A percentile compares a stretch with the other conserved stretches of the same genome.
These are phyloP conservation scores for Rhagoletis zephyria DNA, from an alignment of 1,140 invertebrate genomes.

Conservation along the genomic window DNA sequence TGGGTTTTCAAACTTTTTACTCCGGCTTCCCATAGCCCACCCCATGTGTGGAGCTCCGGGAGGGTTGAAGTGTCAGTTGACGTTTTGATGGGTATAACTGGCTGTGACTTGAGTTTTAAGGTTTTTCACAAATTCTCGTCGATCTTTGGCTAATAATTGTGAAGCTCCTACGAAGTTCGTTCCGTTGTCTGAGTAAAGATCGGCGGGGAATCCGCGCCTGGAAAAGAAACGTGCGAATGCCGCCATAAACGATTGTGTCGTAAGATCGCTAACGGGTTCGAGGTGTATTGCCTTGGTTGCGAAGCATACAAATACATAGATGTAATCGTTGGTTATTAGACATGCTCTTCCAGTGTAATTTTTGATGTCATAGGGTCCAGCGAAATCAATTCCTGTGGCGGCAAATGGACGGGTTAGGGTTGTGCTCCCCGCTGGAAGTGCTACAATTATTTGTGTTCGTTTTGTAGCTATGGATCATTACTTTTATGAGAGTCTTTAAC, in stretches of 20 bases:
- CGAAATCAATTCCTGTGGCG: slow-evolving; percentile 40
- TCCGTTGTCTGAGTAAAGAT: slow-evolving; percentile 66
- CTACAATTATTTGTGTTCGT: slow-evolving; percentile 19
- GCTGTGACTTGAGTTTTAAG: too few species aligned
- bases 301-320: slow-evolving; percentile 2
- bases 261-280: slow-evolving; percentile 60
- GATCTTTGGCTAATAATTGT: slow-evolving; percentile 52
- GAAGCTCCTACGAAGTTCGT: slow-evolving; percentile 66
- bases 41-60: too few species aligned
- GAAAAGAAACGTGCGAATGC: slow-evolving; percentile 61
- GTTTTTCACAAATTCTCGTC: too few species aligned
- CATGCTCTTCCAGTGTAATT: slow-evolving; percentile 27
- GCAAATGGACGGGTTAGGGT: not conserved
- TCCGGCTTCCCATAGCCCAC: too few species aligned
- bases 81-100: too few species aligned
- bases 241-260: slow-evolving; percentile 62
- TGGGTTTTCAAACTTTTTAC: slow-evolving; percentile 28
- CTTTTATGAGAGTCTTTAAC: not conserved
- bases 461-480: too few species aligned
- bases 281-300: too few species aligned
- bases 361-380: slow-evolving; percentile 46
- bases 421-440: not conserved
- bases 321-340: slow-evolving; percentile 33
- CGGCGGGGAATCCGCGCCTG: slow-evolving; percentile 60
- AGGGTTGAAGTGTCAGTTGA: not conserved